phyloP scores from a whole-genome alignment of 2,113 vertebrate genomes.

The Ascaphus truei region DNA sequence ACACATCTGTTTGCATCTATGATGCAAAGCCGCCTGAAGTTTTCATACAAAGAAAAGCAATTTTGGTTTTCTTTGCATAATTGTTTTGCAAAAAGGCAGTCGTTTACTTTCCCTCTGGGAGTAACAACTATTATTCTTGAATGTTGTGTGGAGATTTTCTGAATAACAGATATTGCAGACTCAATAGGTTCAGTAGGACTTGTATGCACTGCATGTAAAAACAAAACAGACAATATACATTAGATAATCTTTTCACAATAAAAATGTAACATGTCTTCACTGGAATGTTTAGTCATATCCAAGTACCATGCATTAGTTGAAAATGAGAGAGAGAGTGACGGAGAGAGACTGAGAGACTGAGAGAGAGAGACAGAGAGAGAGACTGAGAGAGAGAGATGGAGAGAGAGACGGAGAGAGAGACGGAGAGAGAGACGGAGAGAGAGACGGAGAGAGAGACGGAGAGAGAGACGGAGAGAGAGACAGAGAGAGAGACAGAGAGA shows the following conservation, averaged over 20 bases:
- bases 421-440: too few species aligned
- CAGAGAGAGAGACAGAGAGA: too few species aligned
- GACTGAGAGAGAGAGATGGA: too few species aligned
- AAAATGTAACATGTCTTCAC: too few species aligned
- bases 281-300: too few species aligned
- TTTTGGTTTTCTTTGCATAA: conserved; percentile 42
- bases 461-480: too few species aligned
- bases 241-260: not conserved
- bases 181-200: conserved; percentile 32
- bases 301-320: too few species aligned
- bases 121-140: not conserved
- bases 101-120: accelerated
- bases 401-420: too few species aligned
- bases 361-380: too few species aligned
- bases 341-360: too few species aligned
- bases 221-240: not conserved
- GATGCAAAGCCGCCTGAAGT: conserved; percentile 50
- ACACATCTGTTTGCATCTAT: conserved; percentile 35
- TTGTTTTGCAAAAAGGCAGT: conserved; percentile 43
- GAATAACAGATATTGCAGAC: not conserved
- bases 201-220: conserved; percentile 4
- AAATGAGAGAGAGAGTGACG: too few species aligned
- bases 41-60: conserved; percentile 42
- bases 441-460: too few species aligned
- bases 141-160: not conserved